Percentiles rank a stretch among this genome's conserved stretches.
These are phyloP conservation scores for Perdita meconis DNA, from an alignment of 2,888 invertebrate species.

Conservation along the genomic window DNA sequence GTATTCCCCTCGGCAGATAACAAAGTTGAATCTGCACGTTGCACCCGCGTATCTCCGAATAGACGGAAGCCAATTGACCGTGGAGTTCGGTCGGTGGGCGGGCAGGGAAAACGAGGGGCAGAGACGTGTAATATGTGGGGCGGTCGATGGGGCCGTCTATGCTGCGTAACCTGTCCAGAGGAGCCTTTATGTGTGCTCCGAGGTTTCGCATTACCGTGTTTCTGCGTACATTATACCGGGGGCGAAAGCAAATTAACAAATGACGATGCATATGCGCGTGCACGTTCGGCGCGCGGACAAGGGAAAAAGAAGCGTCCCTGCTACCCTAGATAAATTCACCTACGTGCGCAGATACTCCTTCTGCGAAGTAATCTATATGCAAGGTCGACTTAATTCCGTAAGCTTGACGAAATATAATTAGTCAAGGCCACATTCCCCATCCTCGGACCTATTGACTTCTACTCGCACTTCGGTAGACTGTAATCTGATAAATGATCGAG, in stretches of 20 bases:
- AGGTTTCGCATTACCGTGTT: slow-evolving; percentile 18
- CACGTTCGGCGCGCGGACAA: background rate
- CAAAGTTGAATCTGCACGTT: slow-evolving; percentile 28
- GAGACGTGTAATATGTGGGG: slow-evolving; percentile 75
- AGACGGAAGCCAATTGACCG: slow-evolving; percentile 70
- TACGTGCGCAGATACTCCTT: too few species aligned
- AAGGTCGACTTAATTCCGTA: too few species aligned
- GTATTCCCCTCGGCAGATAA: slow-evolving; percentile 20
- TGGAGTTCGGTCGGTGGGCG: slow-evolving; percentile 58
- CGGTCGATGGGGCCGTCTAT: slow-evolving; percentile 74
- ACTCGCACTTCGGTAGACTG: too few species aligned
- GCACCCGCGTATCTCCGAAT: slow-evolving; percentile 29
- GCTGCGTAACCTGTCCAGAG: slow-evolving; percentile 32
- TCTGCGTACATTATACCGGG: slow-evolving; percentile 12
- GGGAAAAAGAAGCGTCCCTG: background rate
- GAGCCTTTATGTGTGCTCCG: slow-evolving; percentile 11
- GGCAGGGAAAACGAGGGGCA: slow-evolving; percentile 54
- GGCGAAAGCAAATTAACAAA: slow-evolving; percentile 33
- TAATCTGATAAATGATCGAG: too few species aligned
- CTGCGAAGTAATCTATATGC: too few species aligned
- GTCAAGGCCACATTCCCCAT: too few species aligned
- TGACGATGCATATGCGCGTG: background rate
- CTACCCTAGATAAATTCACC: too few species aligned
- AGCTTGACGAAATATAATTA: too few species aligned
- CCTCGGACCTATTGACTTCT: too few species aligned